Base-by-base conservation (phyloP, 2,113 vertebrate genomes). In the Periophthalmus modestus region DNA sequence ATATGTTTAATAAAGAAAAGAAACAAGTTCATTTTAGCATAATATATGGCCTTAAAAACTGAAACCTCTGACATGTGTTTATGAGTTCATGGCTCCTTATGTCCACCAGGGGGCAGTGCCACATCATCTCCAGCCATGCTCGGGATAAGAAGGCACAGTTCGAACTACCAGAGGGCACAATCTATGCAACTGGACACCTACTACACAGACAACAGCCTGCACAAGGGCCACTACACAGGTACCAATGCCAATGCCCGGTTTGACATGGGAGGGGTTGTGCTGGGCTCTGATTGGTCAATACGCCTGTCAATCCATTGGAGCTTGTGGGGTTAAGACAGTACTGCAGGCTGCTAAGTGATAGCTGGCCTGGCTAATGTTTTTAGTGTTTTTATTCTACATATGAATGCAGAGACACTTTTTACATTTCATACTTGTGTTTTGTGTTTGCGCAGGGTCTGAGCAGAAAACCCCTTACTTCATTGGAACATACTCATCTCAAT, bases 101-200 rank as follows among this genome's bases (percentile, higher is more conserved):
- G 4, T 19, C 50, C 6, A 24, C 2, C 90, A 99, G 98, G 96
- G 47, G 97, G 97, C 69, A 99, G 97, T 87, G 97, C 97, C 0
- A 98, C 96, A 61, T 99, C 98, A 6, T 99, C 97, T 6, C 98
- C 98, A 4, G 98, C 97, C 18, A 92, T 98, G 90, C 86, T 99
- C 85, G 98, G 97, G 71, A 96, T 98, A 77, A 90, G 96, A 88
- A 94, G 97, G 69, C 96, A 96, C 85, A 95, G 94, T 76, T 94
- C 95, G 0, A 96, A 96, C 69, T 96, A 98, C 10, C 96, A 97
- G 86, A 94, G 96, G 82, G 95, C 95, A 0, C 96, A 96, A 72
- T 94, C 98, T 95, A 94, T 98, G 97, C 98, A 99, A 96, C 97
- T 98, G 81, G 96, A 98, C 84, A 95, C 93, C 21, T 97, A 92